Evolutionary conservation across 2,888 invertebrate species (phyloP), one percentile per base, ranked within the genome.

Genomic region (Catocala sponsa): DNA sequence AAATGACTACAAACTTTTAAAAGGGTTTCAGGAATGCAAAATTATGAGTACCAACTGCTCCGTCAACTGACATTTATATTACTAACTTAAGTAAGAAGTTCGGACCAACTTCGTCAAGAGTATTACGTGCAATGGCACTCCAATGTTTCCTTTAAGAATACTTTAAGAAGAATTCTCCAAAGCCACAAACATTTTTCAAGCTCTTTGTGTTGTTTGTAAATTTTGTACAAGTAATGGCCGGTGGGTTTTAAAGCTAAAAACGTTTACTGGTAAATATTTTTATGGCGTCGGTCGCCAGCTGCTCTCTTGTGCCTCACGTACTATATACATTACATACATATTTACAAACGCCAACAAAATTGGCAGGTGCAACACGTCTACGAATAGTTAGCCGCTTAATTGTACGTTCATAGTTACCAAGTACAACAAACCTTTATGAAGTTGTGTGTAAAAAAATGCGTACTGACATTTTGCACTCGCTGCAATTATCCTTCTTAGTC

Each of bases 281-380:
- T 55, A 49, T 57, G 50, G 55, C 11, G 38, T 54, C 55, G 53
- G 44, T 55, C 54, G 51, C 62, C 76, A 75, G 68, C 70, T 76
- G 76, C 67, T 68, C 63, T 47, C 50, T 25, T 52, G 44, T 55
- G 38, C 59, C 42, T 38, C 53, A 61, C 46, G 46, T 57, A 55
- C 11, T n/a, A 48, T 38, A 9, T 38, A 35, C 43, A 47, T 63
- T 47, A 53, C 35, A 58, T 42, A 33, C 51, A 56, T 59, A 61
- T 35, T 38, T 50, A 52, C 13, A 48, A 52, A 56, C 46, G 63
- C 48, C 13, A 47, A 55, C 44, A 11, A 61, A 70, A 62, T 59
- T 49, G 51, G 42, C 78, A 77, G 74, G 65, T 77, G 77, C 35
- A 63, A 63, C 59, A 66, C 57, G 62, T 66, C 53, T 59, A 59